phyloP scores from a whole-genome alignment of 2,113 vertebrate species.

The Boleophthalmus pectinirostris region DNA sequence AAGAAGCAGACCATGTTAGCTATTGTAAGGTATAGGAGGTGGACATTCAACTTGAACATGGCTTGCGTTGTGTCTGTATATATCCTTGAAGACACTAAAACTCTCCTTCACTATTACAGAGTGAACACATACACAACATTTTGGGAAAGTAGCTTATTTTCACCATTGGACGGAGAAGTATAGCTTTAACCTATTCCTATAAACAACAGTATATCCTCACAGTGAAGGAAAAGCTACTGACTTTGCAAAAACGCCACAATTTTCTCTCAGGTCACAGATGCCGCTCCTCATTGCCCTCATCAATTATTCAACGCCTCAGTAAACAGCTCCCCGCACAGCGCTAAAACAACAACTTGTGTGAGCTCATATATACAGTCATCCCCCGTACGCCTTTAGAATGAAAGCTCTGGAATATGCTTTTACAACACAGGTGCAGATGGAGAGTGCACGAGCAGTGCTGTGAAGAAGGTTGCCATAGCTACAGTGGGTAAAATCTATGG shows the following conservation, averaged over 20 bases:
- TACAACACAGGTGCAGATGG: not conserved
- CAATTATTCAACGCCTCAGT: conserved; percentile 43
- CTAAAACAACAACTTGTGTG: not conserved
- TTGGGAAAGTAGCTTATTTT: conserved; percentile 11
- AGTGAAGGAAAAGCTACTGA: conserved; percentile 29
- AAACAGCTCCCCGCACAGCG: conserved; percentile 20
- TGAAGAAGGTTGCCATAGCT: not conserved
- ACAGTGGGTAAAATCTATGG: not conserved
- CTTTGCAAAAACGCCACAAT: conserved; percentile 30
- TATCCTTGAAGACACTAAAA: conserved; percentile 17
- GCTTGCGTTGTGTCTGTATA: conserved; percentile 32
- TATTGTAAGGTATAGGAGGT: conserved; percentile 41
- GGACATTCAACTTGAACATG: conserved; percentile 64
- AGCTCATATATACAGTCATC: conserved; percentile 6
- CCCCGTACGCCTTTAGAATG: not conserved
- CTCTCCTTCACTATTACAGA: not conserved
- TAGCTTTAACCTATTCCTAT: conserved; percentile 6
- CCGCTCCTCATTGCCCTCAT: conserved; percentile 24
- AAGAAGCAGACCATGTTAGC: conserved; percentile 24
- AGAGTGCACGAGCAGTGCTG: not conserved
- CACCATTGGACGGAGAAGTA: conserved; percentile 6
- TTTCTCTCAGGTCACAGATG: conserved; percentile 49
- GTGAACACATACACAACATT: not conserved
- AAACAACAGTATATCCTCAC: conserved; percentile 8
- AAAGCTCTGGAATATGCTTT: not conserved